Base-by-base conservation (phyloP, 2,113 vertebrate species). In the Halichoeres trimaculatus region DNA sequence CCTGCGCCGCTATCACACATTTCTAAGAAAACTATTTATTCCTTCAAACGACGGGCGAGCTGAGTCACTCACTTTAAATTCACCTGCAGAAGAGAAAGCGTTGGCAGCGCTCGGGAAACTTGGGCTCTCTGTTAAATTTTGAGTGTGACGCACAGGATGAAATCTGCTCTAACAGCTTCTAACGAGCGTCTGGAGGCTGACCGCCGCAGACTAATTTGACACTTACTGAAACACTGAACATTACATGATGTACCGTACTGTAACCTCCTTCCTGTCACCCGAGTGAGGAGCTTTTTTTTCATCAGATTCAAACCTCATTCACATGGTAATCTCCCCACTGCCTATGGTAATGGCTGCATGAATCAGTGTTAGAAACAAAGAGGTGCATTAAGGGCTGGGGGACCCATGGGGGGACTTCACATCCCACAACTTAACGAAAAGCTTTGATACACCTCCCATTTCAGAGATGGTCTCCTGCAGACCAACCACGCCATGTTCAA, bases 11-110 rank as follows among this genome's bases (percentile, higher is more conserved):
- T 43, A 43, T 58, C 19, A 38, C 47, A 52, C 34, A 17, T 69
- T 76, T 70, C 30, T 16, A 19, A 41, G 10, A 36, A 55, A 70
- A 54, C 22, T 58, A n/a, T 77, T 63, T 51, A 23, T 59, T 68
- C 19, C 41, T 20, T 48, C 11, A 22, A 34, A 57, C 8, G 3
- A 14, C 24, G 51, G 26, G 4, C 6, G 4, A 57, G 70, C 51
- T 36, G 74, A 80, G 62, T 72, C 72, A 74, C 52, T 54, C 4
- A 5, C 47, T 55, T 80, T 62, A 74, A 69, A 65, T 69, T 30
- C 61, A 56, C 50, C 24, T 62, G 68, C 11, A 40, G 5, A n/a
- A 36, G 30, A 43, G 71, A 51, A 16, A n/a, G 50, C 11, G 8
- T 30, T 14, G 34, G 62, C 66, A 68, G 35, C 8, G 23, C 62